Evolutionary conservation across 2,113 vertebrate species (phyloP).

Genomic region (Nymphicus hollandicus): DNA sequence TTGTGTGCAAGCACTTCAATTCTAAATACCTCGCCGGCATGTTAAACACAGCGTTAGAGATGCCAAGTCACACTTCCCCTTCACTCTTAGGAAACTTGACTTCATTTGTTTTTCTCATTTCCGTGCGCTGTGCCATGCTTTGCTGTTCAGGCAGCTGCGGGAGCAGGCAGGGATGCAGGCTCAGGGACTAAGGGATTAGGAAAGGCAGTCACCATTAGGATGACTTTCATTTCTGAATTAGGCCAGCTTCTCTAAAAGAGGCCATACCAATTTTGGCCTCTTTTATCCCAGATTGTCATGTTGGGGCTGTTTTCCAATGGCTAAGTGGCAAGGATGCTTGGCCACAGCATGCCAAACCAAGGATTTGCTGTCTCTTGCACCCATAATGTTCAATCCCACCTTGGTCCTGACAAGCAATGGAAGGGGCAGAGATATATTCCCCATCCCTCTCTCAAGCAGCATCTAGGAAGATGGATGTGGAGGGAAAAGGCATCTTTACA

Average conservation of each 20-base stretch:
- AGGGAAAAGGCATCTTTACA: neutral
- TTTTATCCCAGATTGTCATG: neutral
- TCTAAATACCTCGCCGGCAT: conserved; percentile 81
- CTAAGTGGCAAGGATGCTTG: rapidly evolving
- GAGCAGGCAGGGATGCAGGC: neutral
- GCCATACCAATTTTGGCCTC: neutral
- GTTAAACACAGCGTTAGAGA: conserved; percentile 75
- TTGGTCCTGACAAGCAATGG: rapidly evolving
- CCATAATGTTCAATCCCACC: neutral
- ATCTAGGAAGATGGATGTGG: neutral
- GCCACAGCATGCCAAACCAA: neutral
- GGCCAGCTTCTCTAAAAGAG: neutral
- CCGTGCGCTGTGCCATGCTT: neutral
- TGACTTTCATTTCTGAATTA: neutral
- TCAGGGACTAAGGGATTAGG: neutral
- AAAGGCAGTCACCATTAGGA: neutral
- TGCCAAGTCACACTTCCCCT: conserved; percentile 80
- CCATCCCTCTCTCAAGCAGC: neutral
- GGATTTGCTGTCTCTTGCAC: neutral
- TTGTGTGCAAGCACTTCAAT: conserved; percentile 80
- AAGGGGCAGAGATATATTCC: rapidly evolving
- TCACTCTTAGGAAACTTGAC: conserved; percentile 43
- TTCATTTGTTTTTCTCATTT: conserved; percentile 68
- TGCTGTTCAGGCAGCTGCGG: neutral
- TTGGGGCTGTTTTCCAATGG: neutral